Evolutionary conservation across 2,888 invertebrate species (phyloP).

Genomic region (Thymelicus lineola): DNA sequence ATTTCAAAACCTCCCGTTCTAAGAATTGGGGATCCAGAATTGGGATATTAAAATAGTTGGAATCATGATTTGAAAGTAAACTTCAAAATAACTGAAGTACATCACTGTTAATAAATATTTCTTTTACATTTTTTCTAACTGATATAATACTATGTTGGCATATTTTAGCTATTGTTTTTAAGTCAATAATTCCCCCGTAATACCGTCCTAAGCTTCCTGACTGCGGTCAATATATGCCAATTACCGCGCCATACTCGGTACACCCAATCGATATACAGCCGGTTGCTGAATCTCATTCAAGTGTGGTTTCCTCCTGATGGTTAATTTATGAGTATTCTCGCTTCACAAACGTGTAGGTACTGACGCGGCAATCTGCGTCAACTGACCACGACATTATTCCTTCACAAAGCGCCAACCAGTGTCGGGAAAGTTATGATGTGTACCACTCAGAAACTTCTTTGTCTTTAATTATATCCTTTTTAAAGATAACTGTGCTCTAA

Average conservation of each 20-base stretch:
- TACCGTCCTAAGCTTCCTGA: neutral
- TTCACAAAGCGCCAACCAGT: neutral
- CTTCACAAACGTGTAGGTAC: neutral
- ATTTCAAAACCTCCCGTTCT: too few species aligned
- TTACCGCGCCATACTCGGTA: neutral
- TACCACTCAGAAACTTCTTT: too few species aligned
- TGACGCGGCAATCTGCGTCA: neutral
- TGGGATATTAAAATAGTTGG: too few species aligned
- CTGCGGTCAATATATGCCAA: conserved; percentile 17
- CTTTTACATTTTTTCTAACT: too few species aligned
- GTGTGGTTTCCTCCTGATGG: neutral
- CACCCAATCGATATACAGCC: neutral
- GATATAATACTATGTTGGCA: too few species aligned
- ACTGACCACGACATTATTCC: neutral
- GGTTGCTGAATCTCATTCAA: neutral
- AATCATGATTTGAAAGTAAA: too few species aligned
- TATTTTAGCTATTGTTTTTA: neutral
- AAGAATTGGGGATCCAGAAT: too few species aligned
- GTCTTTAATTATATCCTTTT: too few species aligned
- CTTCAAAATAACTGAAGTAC: too few species aligned
- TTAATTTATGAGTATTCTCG: conserved; percentile 1
- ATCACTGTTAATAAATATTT: too few species aligned
- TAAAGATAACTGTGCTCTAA: too few species aligned
- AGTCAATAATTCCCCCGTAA: conserved; percentile 14
- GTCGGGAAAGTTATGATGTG: too few species aligned